phyloP scores from a whole-genome alignment of 2,113 vertebrate species.

The Dicerorhinus sumatrensis region DNA sequence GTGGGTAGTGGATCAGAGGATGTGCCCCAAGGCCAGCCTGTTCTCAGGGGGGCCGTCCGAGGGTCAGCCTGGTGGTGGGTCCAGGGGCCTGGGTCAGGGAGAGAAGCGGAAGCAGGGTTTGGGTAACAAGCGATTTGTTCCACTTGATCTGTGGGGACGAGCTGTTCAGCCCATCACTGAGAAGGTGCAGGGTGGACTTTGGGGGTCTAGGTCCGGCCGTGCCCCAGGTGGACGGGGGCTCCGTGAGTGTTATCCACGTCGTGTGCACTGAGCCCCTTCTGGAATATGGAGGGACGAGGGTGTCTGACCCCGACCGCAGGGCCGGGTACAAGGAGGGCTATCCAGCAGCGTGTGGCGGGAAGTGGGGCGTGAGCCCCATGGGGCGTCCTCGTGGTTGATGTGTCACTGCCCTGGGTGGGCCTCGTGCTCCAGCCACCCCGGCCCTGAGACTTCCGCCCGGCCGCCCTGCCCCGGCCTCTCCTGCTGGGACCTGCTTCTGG shows the following conservation, averaged over 20 bases:
- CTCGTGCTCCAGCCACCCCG: too few relatives aligned
- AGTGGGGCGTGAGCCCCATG: rapidly evolving
- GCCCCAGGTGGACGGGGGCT: too few relatives aligned
- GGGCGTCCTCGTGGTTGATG: not conserved
- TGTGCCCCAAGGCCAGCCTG: rapidly evolving
- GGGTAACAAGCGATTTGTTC: not conserved
- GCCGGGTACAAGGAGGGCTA: not conserved
- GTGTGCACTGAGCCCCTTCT: not conserved
- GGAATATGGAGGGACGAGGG: not conserved
- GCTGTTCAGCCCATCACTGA: not conserved
- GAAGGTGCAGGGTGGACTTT: rapidly evolving
- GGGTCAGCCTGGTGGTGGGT: not conserved
- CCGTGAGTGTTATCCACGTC: not conserved
- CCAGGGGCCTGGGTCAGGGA: not conserved
- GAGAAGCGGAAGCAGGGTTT: not conserved
- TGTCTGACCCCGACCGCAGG: not conserved
- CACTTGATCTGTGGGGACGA: rapidly evolving
- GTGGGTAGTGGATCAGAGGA: not conserved
- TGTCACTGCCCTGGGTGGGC: too few relatives aligned
- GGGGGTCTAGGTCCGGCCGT: not conserved
- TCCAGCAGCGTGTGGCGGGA: not conserved
- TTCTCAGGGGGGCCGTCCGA: not conserved
- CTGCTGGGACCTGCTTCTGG: not conserved
- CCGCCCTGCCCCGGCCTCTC: not conserved
- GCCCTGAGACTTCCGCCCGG: not conserved